These are phyloP conservation scores for Gadopsis marmoratus DNA, from an alignment of 2,797 vertebrate species.

Conservation along the genomic window DNA sequence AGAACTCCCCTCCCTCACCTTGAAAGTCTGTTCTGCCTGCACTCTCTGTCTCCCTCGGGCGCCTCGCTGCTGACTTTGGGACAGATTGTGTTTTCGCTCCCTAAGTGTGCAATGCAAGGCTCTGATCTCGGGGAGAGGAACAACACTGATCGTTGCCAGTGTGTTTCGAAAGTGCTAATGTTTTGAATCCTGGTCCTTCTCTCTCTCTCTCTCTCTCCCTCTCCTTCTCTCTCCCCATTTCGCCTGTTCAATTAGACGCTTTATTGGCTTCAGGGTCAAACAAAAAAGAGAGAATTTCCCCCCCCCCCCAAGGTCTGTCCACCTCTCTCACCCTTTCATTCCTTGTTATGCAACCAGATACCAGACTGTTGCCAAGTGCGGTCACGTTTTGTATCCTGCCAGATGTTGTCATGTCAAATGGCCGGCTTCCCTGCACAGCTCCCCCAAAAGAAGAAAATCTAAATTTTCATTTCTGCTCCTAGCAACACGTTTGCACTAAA, in stretches of 20 bases:
- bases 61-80: conserved; percentile 51
- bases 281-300: not conserved
- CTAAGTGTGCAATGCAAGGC: conserved; percentile 50
- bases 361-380: conserved; percentile 30
- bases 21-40: conserved; percentile 11
- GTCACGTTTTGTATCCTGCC: conserved; percentile 48
- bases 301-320: conserved; percentile 23
- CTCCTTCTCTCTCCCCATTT: not conserved
- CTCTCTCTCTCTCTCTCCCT: not conserved
- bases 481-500: conserved; percentile 69
- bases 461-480: conserved; percentile 49
- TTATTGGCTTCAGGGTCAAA: conserved; percentile 41
- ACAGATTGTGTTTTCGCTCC: conserved; percentile 62
- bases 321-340: conserved; percentile 21
- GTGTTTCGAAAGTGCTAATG: conserved; percentile 28
- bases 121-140: conserved; percentile 48
- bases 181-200: not conserved
- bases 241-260: conserved; percentile 42
- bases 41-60: conserved; percentile 30
- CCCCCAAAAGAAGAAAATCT: conserved; percentile 3
- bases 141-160: conserved; percentile 33
- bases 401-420: conserved; percentile 51
- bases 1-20: conserved; percentile 5
- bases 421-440: conserved; percentile 28
- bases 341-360: conserved; percentile 34